Evolutionary conservation across 2,797 vertebrate species (phyloP), one percentile per base, ranked within the genome.

Genomic region (Pogoniulus pusillus): DNA sequence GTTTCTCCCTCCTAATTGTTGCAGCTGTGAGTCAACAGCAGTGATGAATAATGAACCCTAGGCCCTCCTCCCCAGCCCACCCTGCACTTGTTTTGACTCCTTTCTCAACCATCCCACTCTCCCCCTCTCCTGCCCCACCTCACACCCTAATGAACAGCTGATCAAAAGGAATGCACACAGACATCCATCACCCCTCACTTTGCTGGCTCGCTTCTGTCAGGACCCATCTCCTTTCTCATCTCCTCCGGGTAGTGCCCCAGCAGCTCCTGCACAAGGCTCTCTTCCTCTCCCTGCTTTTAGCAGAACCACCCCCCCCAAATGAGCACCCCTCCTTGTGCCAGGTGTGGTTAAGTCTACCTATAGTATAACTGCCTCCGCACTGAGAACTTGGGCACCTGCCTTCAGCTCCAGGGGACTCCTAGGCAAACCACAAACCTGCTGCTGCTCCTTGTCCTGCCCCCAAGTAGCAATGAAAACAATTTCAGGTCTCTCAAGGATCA

Each of bases 271-370:
- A 62, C 29, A 16, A 54, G 16, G 6, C 5, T 85, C 12, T 41
- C 54, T 10, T n/a, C 55, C 27, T 22, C 45, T 43, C 55, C 22
- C 65, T 37, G 27, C 29, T 77, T 32, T 41, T 30, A 27, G 19
- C 45, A 64, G 45, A 34, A 27, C 68, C 30, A 5, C 4, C 20
- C n/a, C 12, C 4, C 2, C 2, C 2, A 29, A 7, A 37, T 0
- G 0, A 85, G 80, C 57, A 47, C 29, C 47, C 35, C 17, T 63
- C 19, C 7, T 0, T 1, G 4, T 12, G 41, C 58, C 32, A 12
- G 24, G 12, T 29, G 24, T 10, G 9, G 3, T 18, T 45, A 41
- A 74, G 93, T 66, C 29, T 66, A 62, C 2, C n/a, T 30, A 26
- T 49, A 82, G 15, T 1, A 0, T 7, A 13, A 58, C 24, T 32